Evolutionary conservation across 2,888 invertebrate species (phyloP).

Genomic region (Physocephala rufipes): DNA sequence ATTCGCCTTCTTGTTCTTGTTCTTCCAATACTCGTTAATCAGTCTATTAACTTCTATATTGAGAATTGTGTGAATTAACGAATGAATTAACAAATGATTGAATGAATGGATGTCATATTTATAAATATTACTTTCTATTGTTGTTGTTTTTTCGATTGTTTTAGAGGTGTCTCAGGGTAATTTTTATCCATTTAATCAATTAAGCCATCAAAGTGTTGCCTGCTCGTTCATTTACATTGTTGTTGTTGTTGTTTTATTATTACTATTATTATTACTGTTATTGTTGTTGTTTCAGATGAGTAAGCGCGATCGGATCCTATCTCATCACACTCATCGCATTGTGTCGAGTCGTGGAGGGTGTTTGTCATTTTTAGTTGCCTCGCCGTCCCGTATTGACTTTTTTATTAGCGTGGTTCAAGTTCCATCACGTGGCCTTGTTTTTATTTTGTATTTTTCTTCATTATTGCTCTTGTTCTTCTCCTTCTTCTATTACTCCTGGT

Average conservation of each 20-base stretch:
- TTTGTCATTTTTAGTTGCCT: slow-evolving; percentile 33
- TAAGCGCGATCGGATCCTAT: too few relatives aligned
- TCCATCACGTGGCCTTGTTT: slow-evolving; percentile 49
- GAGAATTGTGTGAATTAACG: not conserved
- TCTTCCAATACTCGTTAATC: slow-evolving; percentile 28
- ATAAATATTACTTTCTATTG: not conserved
- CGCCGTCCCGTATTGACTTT: slow-evolving; percentile 40
- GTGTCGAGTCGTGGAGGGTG: slow-evolving; percentile 18
- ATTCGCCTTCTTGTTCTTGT: too few relatives aligned
- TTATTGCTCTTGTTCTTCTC: slow-evolving; percentile 23
- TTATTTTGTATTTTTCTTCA: slow-evolving; percentile 46
- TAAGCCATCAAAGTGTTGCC: slow-evolving; percentile 52
- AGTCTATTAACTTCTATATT: not conserved
- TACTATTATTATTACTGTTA: too few relatives aligned
- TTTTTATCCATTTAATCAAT: slow-evolving; percentile 63
- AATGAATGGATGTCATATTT: not conserved
- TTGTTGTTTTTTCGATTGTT: slow-evolving; percentile 25
- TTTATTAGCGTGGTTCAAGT: slow-evolving; percentile 36
- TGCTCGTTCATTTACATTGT: too few relatives aligned
- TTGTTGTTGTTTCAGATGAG: slow-evolving; percentile 30
- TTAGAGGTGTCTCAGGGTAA: slow-evolving; percentile 43
- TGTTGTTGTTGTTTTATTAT: too few relatives aligned
- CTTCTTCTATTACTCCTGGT: not conserved
- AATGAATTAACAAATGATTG: too few relatives aligned
- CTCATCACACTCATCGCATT: slow-evolving; percentile 23